Percentiles rank a stretch among this genome's conserved stretches.
Conservation (phyloP, 2,888 invertebrate genomes). For the Argyresthia albistria region DNA sequence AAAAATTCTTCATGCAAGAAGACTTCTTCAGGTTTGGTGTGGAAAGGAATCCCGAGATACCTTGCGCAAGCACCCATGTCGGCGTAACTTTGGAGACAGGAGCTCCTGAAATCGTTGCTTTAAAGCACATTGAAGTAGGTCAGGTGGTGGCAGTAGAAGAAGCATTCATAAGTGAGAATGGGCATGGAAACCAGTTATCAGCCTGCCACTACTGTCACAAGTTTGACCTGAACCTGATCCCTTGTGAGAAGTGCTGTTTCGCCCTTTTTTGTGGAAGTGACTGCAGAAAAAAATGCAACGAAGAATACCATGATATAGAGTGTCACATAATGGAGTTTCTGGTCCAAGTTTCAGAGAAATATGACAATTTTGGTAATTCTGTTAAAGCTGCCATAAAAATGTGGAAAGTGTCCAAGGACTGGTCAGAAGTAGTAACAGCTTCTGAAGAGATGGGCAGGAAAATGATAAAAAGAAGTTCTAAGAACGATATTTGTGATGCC, state of each 20-base stretch:
- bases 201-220: slow-evolving; percentile 12
- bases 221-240: slow-evolving; percentile 11
- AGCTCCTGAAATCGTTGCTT: slow-evolving; percentile 4
- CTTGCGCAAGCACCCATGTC: slow-evolving; percentile 7
- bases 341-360: neutral
- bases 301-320: slow-evolving; percentile 13
- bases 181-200: neutral
- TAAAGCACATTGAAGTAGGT: slow-evolving; percentile 7
- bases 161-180: slow-evolving; percentile 5
- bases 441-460: neutral
- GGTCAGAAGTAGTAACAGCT: neutral
- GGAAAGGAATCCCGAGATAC: slow-evolving; percentile 6
- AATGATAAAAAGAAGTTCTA: neutral
- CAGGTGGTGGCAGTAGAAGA: slow-evolving; percentile 8
- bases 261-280: slow-evolving; percentile 11
- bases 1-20: neutral
- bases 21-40: slow-evolving; percentile 8
- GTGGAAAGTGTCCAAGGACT: neutral
- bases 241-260: slow-evolving; percentile 12
- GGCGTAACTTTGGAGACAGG: slow-evolving; percentile 1
- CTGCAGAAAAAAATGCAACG: slow-evolving; percentile 9
- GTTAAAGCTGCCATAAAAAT: slow-evolving; percentile 1
- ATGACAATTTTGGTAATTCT: neutral
- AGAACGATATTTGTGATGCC: neutral
- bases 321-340: slow-evolving; percentile 9